A percentile compares a stretch with the other conserved stretches of the same genome.
phyloP scores from a whole-genome alignment of 2,888 invertebrate species.

The Lycophotia porphyrea region DNA sequence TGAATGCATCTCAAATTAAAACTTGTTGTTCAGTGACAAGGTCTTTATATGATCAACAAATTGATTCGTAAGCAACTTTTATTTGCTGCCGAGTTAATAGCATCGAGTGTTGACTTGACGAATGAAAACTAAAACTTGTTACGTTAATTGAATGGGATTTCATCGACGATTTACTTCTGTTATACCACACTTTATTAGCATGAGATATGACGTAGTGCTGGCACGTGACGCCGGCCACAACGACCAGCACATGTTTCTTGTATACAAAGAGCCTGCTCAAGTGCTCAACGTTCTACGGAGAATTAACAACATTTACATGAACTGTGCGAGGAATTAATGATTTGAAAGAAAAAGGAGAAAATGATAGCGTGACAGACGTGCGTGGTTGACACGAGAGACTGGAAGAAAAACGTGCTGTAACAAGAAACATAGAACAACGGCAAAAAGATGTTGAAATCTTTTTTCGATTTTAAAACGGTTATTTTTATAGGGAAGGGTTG shows the following conservation, averaged over 20 bases:
- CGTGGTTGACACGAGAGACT: background rate
- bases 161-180: conserved; percentile 37
- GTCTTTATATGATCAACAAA: conserved; percentile 22
- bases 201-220: conserved; percentile 35
- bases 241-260: conserved; percentile 13
- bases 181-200: conserved; percentile 32
- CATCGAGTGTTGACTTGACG: conserved; percentile 41
- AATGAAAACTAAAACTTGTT: conserved; percentile 45
- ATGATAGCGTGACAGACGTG: background rate
- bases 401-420: background rate
- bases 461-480: background rate
- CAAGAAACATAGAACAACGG: background rate
- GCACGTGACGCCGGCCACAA: conserved; percentile 28
- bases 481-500: conserved; percentile 4
- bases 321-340: background rate
- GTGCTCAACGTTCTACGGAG: background rate
- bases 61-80: conserved; percentile 37
- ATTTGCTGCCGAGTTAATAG: conserved; percentile 35
- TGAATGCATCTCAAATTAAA: conserved; percentile 17
- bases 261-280: conserved; percentile 15
- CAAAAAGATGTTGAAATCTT: background rate
- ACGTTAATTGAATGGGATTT: conserved; percentile 39
- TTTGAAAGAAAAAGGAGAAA: conserved; percentile 1
- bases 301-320: background rate
- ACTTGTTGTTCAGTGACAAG: conserved; percentile 17